These are phyloP conservation scores for Hydra vulgaris DNA, from an alignment of 30 jellyfish, hydroid and myxozoan genomes.

Conservation along the genomic window DNA sequence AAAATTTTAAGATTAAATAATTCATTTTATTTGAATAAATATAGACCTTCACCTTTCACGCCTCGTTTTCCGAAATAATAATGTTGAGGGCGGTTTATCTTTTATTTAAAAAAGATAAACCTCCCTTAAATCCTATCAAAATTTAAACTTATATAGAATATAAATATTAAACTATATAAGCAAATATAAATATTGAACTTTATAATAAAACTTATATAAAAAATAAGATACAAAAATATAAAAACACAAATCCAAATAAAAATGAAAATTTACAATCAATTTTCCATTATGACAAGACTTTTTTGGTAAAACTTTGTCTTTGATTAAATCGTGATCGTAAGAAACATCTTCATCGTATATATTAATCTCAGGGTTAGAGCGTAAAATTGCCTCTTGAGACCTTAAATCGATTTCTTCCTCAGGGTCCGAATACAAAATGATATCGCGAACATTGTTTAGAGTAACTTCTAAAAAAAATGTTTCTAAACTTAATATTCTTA, in stretches of 20 bases:
- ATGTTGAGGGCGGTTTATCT: too few relatives aligned
- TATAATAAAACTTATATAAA: too few relatives aligned
- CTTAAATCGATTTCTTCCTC: neutral
- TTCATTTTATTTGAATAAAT: too few relatives aligned
- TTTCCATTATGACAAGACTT: neutral
- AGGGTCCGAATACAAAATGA: neutral
- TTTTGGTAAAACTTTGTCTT: neutral
- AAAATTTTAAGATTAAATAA: too few relatives aligned
- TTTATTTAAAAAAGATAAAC: too few relatives aligned
- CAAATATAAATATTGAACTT: too few relatives aligned
- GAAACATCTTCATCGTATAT: neutral
- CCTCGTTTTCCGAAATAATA: too few relatives aligned
- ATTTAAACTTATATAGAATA: too few relatives aligned
- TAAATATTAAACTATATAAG: too few relatives aligned
- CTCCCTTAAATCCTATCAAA: too few relatives aligned
- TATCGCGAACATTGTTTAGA: neutral
- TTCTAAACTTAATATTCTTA: too few relatives aligned
- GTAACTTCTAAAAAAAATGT: neutral
- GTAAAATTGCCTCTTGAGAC: neutral
- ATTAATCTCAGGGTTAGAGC: neutral
- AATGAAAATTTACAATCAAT: neutral
- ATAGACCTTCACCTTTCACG: too few relatives aligned
- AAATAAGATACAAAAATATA: neutral
- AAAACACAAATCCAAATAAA: neutral
- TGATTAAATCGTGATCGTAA: neutral